Evolutionary conservation across 2,113 vertebrate genomes (phyloP), one percentile per base, ranked within the genome.

Genomic region (Castor canadensis): DNA sequence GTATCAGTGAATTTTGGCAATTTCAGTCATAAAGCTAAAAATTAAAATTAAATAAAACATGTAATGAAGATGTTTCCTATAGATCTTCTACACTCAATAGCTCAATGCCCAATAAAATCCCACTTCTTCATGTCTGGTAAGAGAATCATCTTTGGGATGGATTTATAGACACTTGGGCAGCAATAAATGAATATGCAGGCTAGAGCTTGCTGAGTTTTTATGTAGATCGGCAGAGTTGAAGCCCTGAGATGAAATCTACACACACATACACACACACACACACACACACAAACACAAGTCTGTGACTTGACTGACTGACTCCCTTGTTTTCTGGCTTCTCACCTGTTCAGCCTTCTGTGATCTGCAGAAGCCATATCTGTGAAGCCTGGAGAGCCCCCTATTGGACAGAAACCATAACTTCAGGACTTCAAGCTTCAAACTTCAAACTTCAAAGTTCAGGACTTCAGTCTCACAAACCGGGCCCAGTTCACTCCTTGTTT

Each of bases 381-480:
- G 54, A 45, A 54, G 4, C 15, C 40, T 93, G 84, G 19, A 67
- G 75, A 43, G 40, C 72, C 69, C 76, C 49, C 91, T 95, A 60
- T 88, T 92, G 94, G 47, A 43, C 22, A 5, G 6, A 92, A 60
- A 22, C 3, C 3, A 35, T 8, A 2, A 15, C 3, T 52, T 62
- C 1, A 4, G 19, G 43, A 2, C 9, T 20, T 15, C 11, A 9
- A 32, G 32, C 5, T 38, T 3, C 47, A 47, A 8, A 54, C n/a
- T n/a, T n/a, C n/a, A n/a, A n/a, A n/a, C n/a, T n/a, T n/a, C n/a
- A n/a, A n/a, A n/a, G n/a, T n/a, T n/a, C n/a, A n/a, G n/a, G n/a
- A n/a, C n/a, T n/a, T n/a, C n/a, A 38, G 6, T 3, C 7, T 49
- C 11, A 16, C 10, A 32, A 35, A 73, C 5, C 9, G 8, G 72